These are phyloP conservation scores for Drosophila lutescens DNA, from an alignment of 2,888 invertebrate species.

Conservation along the genomic window DNA sequence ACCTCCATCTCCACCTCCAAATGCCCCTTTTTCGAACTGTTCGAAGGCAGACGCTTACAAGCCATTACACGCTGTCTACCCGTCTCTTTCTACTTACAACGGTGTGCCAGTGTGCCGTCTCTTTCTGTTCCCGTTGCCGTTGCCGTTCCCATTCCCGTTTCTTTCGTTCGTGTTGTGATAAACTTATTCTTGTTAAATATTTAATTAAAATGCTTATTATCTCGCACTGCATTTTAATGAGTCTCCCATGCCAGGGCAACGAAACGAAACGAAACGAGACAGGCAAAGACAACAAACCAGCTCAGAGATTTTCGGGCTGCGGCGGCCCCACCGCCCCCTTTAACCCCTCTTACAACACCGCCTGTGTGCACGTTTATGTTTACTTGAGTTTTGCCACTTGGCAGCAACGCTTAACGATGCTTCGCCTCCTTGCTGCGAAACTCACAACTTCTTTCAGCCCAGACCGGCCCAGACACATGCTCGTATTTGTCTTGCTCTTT, in stretches of 20 bases:
- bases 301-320: slow-evolving; percentile 72
- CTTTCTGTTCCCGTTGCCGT: neutral
- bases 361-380: slow-evolving; percentile 69
- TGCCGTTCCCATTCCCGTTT: slow-evolving; percentile 4
- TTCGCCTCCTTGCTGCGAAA: slow-evolving; percentile 50
- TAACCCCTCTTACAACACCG: neutral
- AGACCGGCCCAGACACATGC: slow-evolving; percentile 52
- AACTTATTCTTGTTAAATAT: slow-evolving; percentile 83
- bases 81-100: slow-evolving; percentile 10
- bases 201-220: slow-evolving; percentile 81
- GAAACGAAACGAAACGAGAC: slow-evolving; percentile 28
- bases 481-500: slow-evolving; percentile 77
- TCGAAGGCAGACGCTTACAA: slow-evolving; percentile 74
- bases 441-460: slow-evolving; percentile 46
- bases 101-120: neutral
- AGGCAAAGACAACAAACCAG: slow-evolving; percentile 74
- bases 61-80: slow-evolving; percentile 61
- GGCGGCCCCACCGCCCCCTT: slow-evolving; percentile 8
- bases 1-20: slow-evolving; percentile 3
- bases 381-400: slow-evolving; percentile 80
- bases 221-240: slow-evolving; percentile 82
- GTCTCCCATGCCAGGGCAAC: slow-evolving; percentile 58
- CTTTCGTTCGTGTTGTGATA: slow-evolving; percentile 78
- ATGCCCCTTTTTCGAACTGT: slow-evolving; percentile 48
- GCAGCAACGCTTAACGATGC: slow-evolving; percentile 80